Conservation (phyloP, 2,113 vertebrate species). For the Felis catus region DNA sequence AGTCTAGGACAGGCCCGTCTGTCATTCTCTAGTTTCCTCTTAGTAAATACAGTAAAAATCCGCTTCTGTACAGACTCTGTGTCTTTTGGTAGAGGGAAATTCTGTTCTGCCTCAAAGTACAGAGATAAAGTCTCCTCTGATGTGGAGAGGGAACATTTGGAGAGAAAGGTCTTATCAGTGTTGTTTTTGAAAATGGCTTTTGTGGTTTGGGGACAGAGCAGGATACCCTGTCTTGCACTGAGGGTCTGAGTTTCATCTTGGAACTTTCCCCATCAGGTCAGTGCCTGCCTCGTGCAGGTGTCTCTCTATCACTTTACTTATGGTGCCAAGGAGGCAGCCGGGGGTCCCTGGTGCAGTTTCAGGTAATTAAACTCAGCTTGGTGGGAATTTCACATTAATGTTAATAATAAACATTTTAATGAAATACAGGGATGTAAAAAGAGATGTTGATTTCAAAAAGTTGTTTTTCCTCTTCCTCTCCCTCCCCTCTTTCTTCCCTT, state of each 20-base stretch:
- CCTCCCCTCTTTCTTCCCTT: neutral
- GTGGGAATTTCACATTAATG: conserved; percentile 77
- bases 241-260: neutral
- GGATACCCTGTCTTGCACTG: neutral
- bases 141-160: neutral
- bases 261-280: neutral
- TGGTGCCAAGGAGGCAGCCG: neutral
- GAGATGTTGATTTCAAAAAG: conserved; percentile 45
- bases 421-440: conserved; percentile 71
- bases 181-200: neutral
- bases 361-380: conserved; percentile 78
- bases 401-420: conserved; percentile 81
- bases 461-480: neutral
- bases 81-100: neutral
- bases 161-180: neutral
- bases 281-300: neutral
- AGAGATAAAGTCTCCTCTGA: neutral
- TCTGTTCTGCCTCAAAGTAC: neutral
- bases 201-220: neutral
- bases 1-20: neutral
- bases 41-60: neutral
- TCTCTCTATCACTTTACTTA: neutral
- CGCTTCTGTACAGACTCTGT: neutral
- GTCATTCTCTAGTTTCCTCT: neutral
- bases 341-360: conserved; percentile 62